These are phyloP conservation scores for Monochamus alternatus DNA, from an alignment of 2,888 invertebrate genomes.

Conservation along the genomic window DNA sequence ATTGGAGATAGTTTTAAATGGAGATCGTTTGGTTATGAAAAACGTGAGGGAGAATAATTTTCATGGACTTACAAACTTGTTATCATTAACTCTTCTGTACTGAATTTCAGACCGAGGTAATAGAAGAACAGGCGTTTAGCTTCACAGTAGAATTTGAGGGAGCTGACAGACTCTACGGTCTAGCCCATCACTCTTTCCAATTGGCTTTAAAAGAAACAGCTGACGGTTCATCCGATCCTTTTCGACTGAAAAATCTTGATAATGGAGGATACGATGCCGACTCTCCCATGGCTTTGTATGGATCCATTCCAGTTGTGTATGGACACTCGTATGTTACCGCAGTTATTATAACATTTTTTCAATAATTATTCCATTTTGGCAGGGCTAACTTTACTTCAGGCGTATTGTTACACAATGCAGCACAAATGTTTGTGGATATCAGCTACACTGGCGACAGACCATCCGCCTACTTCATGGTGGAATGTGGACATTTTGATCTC, in stretches of 20 bases:
- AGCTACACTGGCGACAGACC: constrained; percentile 71
- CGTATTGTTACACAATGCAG: constrained; percentile 84
- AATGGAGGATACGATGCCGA: constrained; percentile 86
- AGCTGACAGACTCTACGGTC: constrained; percentile 63
- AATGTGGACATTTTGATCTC: constrained; percentile 92
- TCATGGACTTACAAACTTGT: too few relatives aligned
- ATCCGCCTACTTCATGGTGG: constrained; percentile 91
- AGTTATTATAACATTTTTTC: too few relatives aligned
- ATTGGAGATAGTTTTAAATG: constrained; percentile 7
- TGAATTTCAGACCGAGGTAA: too few relatives aligned
- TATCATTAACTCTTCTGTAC: too few relatives aligned
- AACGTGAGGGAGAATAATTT: too few relatives aligned
- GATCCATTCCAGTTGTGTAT: constrained; percentile 88
- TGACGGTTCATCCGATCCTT: constrained; percentile 81
- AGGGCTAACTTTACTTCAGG: constrained; percentile 47
- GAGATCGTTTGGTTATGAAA: constrained; percentile 9
- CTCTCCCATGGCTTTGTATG: constrained; percentile 80
- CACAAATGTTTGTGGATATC: constrained; percentile 98
- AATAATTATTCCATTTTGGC: background rate
- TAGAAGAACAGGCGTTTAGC: constrained; percentile 50
- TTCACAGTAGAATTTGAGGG: constrained; percentile 54
- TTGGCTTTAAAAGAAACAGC: constrained; percentile 88
- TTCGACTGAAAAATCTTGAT: constrained; percentile 94
- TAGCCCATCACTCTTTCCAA: constrained; percentile 95
- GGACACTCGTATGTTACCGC: constrained; percentile 83